phyloP scores from a whole-genome alignment of 2,888 invertebrate genomes.

The Ommatoiulus sabulosus region DNA sequence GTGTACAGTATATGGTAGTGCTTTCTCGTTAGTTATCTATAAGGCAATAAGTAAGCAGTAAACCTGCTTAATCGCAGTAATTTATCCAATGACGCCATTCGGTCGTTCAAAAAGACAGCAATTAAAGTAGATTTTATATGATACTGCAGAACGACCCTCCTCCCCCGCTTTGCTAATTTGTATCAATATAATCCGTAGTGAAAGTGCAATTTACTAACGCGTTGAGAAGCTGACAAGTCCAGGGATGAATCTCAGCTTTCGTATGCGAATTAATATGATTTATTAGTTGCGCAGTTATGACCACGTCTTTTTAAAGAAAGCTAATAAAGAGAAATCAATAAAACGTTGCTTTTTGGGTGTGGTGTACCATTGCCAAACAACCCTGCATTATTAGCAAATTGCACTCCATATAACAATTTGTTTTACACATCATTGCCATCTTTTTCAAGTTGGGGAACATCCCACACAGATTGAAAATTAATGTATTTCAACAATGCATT shows the following conservation, averaged over 20 bases:
- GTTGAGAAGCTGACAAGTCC: background rate
- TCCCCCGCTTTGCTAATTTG: background rate
- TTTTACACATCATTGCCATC: conserved; percentile 3
- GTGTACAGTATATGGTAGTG: background rate
- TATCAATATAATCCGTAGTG: background rate
- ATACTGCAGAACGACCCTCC: background rate
- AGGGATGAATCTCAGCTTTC: background rate
- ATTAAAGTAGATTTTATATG: background rate
- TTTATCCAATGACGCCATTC: background rate
- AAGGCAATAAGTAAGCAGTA: background rate
- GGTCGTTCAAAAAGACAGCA: background rate
- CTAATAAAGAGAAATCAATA: conserved; percentile 36
- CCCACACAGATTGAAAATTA: too few species aligned
- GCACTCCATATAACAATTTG: conserved; percentile 29
- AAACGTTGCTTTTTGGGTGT: conserved; percentile 20
- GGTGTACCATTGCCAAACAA: background rate
- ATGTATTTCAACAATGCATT: too few species aligned
- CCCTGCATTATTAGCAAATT: background rate
- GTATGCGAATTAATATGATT: background rate
- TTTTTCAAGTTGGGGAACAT: background rate
- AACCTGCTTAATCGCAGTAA: background rate
- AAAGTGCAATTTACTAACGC: background rate
- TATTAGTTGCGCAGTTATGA: conserved; percentile 31
- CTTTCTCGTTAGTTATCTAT: background rate
- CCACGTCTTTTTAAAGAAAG: conserved; percentile 21